These are phyloP conservation scores for Lepeophtheirus salmonis DNA, from an alignment of 1,140 invertebrate species.

Conservation along the genomic window DNA sequence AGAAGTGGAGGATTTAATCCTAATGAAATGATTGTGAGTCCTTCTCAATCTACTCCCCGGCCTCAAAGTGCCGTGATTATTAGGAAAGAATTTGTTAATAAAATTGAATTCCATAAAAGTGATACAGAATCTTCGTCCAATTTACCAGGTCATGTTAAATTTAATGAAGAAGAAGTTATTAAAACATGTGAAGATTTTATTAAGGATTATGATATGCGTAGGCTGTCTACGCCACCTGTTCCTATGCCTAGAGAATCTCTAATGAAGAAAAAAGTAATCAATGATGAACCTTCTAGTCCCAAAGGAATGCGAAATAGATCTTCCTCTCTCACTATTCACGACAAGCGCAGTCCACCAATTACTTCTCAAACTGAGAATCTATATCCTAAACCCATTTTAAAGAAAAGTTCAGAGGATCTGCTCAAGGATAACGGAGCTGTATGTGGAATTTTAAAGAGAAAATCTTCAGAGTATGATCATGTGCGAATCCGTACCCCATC, in stretches of 20 bases:
- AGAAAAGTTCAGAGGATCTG: slow-evolving; percentile 26
- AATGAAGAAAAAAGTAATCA: neutral
- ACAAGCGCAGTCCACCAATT: neutral
- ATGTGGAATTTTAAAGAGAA: slow-evolving; percentile 19
- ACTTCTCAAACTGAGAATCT: neutral
- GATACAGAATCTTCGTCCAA: too few species aligned
- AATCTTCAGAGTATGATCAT: slow-evolving; percentile 1
- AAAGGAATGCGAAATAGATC: neutral
- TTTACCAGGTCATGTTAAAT: neutral
- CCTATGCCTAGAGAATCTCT: neutral
- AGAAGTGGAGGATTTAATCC: neutral
- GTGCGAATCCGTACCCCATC: slow-evolving; percentile 8
- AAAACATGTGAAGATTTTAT: neutral
- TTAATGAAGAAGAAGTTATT: neutral
- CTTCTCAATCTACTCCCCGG: neutral
- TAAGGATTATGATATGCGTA: too few species aligned
- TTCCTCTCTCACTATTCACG: slow-evolving; percentile 7
- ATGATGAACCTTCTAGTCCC: neutral
- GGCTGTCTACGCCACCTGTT: too few species aligned
- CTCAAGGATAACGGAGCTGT: slow-evolving; percentile 1
- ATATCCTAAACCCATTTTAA: slow-evolving; percentile 21
- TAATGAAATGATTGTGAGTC: neutral
- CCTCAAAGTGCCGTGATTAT: neutral
- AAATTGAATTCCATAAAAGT: too few species aligned
- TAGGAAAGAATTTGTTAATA: neutral